Evolutionary conservation across 2,797 vertebrate genomes (phyloP).

Genomic region (Varecia variegata): DNA sequence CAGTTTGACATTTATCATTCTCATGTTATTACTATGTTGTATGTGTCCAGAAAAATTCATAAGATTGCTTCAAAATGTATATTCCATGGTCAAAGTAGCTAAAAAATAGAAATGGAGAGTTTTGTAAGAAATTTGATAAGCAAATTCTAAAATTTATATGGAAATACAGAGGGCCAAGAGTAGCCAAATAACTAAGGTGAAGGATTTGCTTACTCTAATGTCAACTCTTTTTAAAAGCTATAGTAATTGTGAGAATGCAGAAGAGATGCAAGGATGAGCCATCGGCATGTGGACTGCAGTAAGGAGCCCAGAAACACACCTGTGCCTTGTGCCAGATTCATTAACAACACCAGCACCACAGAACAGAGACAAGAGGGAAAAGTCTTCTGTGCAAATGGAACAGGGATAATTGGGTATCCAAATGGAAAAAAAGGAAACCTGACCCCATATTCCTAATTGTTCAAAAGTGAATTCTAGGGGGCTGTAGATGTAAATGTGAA

Average conservation of each 20-base stretch:
- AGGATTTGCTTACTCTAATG: not conserved
- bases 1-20: not conserved
- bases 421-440: slow-evolving; percentile 5
- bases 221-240: not conserved
- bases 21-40: not conserved
- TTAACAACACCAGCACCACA: accelerated
- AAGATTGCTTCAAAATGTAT: not conserved
- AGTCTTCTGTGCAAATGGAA: not conserved
- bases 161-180: not conserved
- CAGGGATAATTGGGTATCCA: not conserved
- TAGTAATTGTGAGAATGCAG: not conserved
- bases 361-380: not conserved
- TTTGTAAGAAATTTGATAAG: not conserved
- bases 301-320: not conserved
- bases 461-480: slow-evolving; percentile 15
- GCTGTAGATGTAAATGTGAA: slow-evolving; percentile 4
- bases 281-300: accelerated
- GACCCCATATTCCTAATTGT: slow-evolving; percentile 18
- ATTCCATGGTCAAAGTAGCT: not conserved
- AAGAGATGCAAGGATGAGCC: not conserved
- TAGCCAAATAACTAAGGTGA: not conserved
- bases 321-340: accelerated
- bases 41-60: not conserved
- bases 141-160: not conserved
- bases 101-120: not conserved